Percentiles rank a stretch among this genome's conserved stretches.
phyloP scores from a whole-genome alignment of 2,888 invertebrate species.

The Venustoraphidia nigricollis region DNA sequence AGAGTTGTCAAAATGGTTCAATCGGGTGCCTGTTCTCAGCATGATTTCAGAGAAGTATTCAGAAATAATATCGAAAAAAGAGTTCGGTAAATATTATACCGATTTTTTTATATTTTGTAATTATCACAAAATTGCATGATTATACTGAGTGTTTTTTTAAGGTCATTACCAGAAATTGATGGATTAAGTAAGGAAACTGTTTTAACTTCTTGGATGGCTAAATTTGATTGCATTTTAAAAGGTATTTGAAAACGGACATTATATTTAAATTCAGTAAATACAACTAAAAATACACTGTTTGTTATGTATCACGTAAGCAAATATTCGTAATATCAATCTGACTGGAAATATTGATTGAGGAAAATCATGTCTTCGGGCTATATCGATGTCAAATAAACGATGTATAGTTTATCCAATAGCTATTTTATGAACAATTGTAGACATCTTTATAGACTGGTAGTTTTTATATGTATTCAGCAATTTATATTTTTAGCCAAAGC shows the following conservation, averaged over 20 bases:
- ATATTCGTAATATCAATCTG: too few species aligned
- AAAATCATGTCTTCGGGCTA: too few species aligned
- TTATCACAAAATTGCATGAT: neutral
- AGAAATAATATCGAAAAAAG: slow-evolving; percentile 97
- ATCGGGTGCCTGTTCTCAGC: slow-evolving; percentile 94
- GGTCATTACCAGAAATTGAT: slow-evolving; percentile 97
- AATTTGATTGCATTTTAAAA: slow-evolving; percentile 96
- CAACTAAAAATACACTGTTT: too few species aligned
- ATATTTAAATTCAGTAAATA: neutral
- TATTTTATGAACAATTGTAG: too few species aligned
- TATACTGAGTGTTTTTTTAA: slow-evolving; percentile 22
- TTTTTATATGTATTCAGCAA: too few species aligned
- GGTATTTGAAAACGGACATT: slow-evolving; percentile 39
- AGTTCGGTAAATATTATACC: slow-evolving; percentile 48
- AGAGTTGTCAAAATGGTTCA: slow-evolving; percentile 92
- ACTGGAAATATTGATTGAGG: too few species aligned
- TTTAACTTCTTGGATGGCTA: slow-evolving; percentile 97
- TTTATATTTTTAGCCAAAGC: too few species aligned
- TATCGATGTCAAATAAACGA: too few species aligned
- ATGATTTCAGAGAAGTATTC: slow-evolving; percentile 97
- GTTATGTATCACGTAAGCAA: too few species aligned
- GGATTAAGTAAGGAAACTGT: slow-evolving; percentile 98
- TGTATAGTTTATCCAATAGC: too few species aligned
- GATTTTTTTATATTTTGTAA: neutral
- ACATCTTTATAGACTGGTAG: too few species aligned